phyloP scores from a whole-genome alignment of 1,140 invertebrate species.

The Goniozus legneri region DNA sequence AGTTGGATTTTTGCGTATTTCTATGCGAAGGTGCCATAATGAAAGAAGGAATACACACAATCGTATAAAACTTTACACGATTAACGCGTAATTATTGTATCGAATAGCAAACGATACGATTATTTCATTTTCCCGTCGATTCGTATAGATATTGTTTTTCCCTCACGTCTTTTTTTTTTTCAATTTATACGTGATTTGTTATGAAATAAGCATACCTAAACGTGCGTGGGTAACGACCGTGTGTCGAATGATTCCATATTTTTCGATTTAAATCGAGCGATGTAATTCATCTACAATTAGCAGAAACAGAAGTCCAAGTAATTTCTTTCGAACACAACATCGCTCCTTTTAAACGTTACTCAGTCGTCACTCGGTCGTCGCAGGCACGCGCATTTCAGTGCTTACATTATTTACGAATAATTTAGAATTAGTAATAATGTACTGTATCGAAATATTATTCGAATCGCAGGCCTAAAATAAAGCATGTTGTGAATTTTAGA shows the following conservation, averaged over 20 bases:
- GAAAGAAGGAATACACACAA: constrained; percentile 14
- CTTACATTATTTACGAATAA: constrained; percentile 17
- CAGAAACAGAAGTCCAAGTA: too few relatives aligned
- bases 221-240: too few relatives aligned
- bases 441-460: constrained; percentile 31
- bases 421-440: constrained; percentile 31
- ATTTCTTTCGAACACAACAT: too few relatives aligned
- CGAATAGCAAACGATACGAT: too few relatives aligned
- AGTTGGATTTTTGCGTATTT: constrained; percentile 17
- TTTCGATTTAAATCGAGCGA: too few relatives aligned
- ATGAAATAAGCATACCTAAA: too few relatives aligned
- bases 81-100: constrained; percentile 15
- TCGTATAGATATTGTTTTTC: constrained; percentile 3
- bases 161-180: constrained; percentile 15
- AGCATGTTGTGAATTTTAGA: constrained; percentile 34
- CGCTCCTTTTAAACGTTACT: too few relatives aligned
- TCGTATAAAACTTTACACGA: constrained; percentile 14
- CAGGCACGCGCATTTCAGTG: too few relatives aligned
- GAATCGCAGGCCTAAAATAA: constrained; percentile 31
- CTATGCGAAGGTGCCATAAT: constrained; percentile 28
- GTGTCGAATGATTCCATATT: too few relatives aligned
- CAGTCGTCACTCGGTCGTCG: background rate
- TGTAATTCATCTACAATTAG: too few relatives aligned
- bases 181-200: constrained; percentile 23
- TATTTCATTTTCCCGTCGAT: constrained; percentile 6